Conservation (phyloP, 2,888 invertebrate species). For the Phoronis australis region DNA sequence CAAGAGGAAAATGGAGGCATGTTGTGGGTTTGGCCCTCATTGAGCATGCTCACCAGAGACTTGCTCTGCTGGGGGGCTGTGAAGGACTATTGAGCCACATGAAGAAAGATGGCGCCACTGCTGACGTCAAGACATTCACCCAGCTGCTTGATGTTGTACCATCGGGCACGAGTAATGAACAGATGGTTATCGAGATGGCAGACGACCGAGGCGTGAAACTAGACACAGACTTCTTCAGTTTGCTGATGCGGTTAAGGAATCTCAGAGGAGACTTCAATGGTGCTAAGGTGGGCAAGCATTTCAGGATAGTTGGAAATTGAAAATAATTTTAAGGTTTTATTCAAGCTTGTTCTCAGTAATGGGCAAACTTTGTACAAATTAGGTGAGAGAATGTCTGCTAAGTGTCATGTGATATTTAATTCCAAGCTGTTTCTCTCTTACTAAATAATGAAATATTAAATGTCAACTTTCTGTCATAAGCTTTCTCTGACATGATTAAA, state of each 20-base stretch:
- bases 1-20: not conserved
- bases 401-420: too few relatives aligned
- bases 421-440: too few relatives aligned
- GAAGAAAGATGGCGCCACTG: slow-evolving; percentile 63
- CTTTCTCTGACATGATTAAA: too few relatives aligned
- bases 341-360: not conserved
- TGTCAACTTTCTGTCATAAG: too few relatives aligned
- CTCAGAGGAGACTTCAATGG: slow-evolving; percentile 64
- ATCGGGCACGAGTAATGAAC: slow-evolving; percentile 64
- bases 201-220: slow-evolving; percentile 56
- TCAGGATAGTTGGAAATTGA: slow-evolving; percentile 2
- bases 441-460: too few relatives aligned
- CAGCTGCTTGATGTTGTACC: slow-evolving; percentile 71
- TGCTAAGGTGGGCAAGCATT: slow-evolving; percentile 62
- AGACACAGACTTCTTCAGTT: slow-evolving; percentile 80
- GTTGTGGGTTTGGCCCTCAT: not conserved
- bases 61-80: slow-evolving; percentile 70
- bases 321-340: not conserved
- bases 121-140: slow-evolving; percentile 75
- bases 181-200: slow-evolving; percentile 62
- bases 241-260: slow-evolving; percentile 76
- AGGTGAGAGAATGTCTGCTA: too few relatives aligned
- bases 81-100: slow-evolving; percentile 72
- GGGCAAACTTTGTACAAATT: too few relatives aligned
- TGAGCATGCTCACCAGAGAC: slow-evolving; percentile 19